Conservation (phyloP, 2,888 invertebrate genomes). For the Acrocera orbiculus region DNA sequence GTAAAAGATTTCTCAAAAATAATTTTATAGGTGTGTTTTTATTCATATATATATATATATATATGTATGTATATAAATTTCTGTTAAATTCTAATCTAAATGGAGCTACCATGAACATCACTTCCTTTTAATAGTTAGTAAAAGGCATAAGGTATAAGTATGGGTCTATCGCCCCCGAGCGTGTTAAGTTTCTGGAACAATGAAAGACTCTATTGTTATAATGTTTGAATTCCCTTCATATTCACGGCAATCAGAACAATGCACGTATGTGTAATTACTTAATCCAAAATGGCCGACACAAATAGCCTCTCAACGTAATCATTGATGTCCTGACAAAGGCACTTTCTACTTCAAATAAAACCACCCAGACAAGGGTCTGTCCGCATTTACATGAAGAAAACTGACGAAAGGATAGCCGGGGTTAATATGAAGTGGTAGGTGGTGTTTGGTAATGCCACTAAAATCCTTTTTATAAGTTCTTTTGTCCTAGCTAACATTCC, state of each 20-base stretch:
- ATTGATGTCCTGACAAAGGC: conserved; percentile 12
- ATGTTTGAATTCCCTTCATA: not conserved
- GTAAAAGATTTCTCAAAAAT: too few relatives aligned
- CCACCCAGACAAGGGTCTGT: conserved; percentile 3
- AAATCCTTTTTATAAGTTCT: conserved; percentile 22
- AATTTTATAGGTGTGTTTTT: too few relatives aligned
- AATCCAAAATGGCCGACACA: conserved; percentile 15
- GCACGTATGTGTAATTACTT: conserved; percentile 13
- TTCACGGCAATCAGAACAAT: conserved; percentile 7
- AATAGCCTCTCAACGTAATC: conserved; percentile 13
- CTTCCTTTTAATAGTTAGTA: too few relatives aligned
- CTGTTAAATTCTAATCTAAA: too few relatives aligned
- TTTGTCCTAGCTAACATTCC: conserved; percentile 17
- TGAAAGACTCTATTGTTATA: too few relatives aligned
- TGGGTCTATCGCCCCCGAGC: too few relatives aligned
- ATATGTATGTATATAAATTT: too few relatives aligned
- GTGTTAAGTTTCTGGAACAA: too few relatives aligned
- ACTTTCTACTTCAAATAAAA: conserved; percentile 11
- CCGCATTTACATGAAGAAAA: conserved; percentile 1
- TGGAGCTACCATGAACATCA: too few relatives aligned
- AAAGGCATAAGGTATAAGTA: too few relatives aligned
- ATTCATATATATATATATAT: too few relatives aligned
- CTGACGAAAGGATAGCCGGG: not conserved
- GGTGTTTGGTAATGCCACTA: conserved; percentile 25
- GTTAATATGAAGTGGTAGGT: conserved; percentile 11